These are phyloP conservation scores for Caerostris extrusa DNA, from an alignment of 1,140 invertebrate species.

Conservation along the genomic window DNA sequence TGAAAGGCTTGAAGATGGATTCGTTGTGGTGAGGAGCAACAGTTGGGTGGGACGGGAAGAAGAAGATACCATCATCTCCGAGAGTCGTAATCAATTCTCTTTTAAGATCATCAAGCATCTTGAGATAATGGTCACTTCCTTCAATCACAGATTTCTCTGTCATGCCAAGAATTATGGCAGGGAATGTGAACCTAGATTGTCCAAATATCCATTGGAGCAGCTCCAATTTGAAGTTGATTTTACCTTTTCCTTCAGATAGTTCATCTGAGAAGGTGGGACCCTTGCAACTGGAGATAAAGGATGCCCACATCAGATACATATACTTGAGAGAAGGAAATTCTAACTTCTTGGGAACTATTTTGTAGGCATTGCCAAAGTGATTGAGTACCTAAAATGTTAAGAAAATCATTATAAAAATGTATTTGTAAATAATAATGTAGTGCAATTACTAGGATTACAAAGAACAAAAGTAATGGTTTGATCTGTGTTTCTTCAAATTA, in stretches of 20 bases:
- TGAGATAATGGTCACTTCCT: neutral
- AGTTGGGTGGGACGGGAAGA: constrained; percentile 91
- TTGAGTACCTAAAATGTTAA: constrained; percentile 43
- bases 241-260: constrained; percentile 31
- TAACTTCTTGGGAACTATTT: constrained; percentile 57
- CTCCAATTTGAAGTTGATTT: constrained; percentile 46
- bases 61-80: constrained; percentile 87
- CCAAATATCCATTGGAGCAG: constrained; percentile 62
- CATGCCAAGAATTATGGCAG: constrained; percentile 35
- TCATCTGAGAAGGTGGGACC: constrained; percentile 51
- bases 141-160: constrained; percentile 12
- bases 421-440: neutral
- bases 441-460: too few relatives aligned
- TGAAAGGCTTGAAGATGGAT: constrained; percentile 89
- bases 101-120: constrained; percentile 82
- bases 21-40: constrained; percentile 92
- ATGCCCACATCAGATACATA: constrained; percentile 45
- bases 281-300: constrained; percentile 28
- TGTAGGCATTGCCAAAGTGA: constrained; percentile 68
- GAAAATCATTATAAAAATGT: neutral
- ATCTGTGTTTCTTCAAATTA: too few relatives aligned
- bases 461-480: too few relatives aligned
- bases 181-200: constrained; percentile 56
- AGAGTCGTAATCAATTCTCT: constrained; percentile 79
- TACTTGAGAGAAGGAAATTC: constrained; percentile 1